Percentiles rank a stretch among this genome's conserved stretches.
Evolutionary conservation across 2,113 vertebrate species (phyloP).

Genomic region (Limanda limanda): DNA sequence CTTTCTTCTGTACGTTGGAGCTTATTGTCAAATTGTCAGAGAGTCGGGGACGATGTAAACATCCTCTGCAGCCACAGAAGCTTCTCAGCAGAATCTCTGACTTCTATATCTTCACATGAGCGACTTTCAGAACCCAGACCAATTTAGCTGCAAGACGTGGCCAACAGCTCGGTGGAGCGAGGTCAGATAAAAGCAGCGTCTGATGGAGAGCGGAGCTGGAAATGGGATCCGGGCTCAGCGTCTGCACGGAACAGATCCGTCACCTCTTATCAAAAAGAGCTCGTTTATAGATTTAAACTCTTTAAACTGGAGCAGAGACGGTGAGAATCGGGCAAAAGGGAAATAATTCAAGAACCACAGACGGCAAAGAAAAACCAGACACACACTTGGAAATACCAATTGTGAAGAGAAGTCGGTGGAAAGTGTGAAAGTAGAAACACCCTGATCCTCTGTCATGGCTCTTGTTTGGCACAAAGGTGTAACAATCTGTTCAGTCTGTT

Average conservation of each 20-base stretch:
- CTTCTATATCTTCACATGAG: neutral
- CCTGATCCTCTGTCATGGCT: too few species aligned
- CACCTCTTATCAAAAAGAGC: neutral
- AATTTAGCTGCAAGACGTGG: neutral
- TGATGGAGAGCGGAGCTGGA: neutral
- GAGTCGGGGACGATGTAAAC: too few species aligned
- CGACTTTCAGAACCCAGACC: neutral
- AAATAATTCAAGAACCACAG: neutral
- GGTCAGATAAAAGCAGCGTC: neutral
- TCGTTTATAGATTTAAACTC: neutral
- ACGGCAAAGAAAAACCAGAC: too few species aligned
- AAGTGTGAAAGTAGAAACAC: too few species aligned
- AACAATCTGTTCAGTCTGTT: too few species aligned
- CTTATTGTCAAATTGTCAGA: too few species aligned
- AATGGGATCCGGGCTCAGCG: neutral
- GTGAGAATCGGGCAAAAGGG: fast-evolving
- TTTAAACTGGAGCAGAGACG: neutral
- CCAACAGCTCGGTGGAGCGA: neutral
- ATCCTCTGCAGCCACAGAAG: neutral
- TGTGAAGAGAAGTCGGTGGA: too few species aligned
- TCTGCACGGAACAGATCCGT: neutral
- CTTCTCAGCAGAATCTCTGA: neutral
- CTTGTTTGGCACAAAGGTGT: too few species aligned
- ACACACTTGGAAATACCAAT: too few species aligned
- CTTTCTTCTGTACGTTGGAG: too few species aligned